Evolutionary conservation across 2,113 vertebrate genomes (phyloP), one percentile per base, ranked within the genome.

Genomic region (Kobus ellipsiprymnus): DNA sequence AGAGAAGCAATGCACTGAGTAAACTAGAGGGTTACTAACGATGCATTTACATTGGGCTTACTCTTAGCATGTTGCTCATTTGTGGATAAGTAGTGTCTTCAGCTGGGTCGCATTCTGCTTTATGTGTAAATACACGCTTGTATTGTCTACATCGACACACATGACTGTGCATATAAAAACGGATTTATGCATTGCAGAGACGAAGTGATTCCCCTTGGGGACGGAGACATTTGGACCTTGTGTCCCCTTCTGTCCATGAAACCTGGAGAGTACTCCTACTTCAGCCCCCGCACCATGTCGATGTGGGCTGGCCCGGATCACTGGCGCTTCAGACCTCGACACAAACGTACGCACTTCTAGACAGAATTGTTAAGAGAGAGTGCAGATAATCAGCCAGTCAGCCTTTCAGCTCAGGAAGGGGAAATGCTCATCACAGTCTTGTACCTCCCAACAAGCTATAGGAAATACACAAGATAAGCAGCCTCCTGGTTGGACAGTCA

Each of bases 181-280:
- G 23, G 23, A 54, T 85, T 94, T 21, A 1, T 88, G 1, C 92
- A 9, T 98, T 96, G 30, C 95, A 99, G 99, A 91, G 98, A 97
- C 80, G 98, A 98, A 0, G 96, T 98, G 0, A 98, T 99, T 95
- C 97, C 99, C 3, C 98, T 99, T 0, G 99, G 98, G 36, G 98
- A 99, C 12, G 99, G 99, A 30, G 99, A 99, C 97, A 98, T 99
- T 2, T 30, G 97, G 78, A 98, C 98, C 27, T 99, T 99, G 99
- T 99, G 99, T 97, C 98, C 99, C 57, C 99, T 99, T 93, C 98
- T 99, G 54, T 99, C 99, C 27, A 98, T 99, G 97, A 98, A 99
- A 36, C 99, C 99, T 52, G 99, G 99, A 81, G 99, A 99, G 92
- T 99, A 99, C 82, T 99, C 99, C 9, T 99, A 99, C 98, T 99